phyloP scores from a whole-genome alignment of 2,113 vertebrate genomes.

The Cnemophilus loriae region DNA sequence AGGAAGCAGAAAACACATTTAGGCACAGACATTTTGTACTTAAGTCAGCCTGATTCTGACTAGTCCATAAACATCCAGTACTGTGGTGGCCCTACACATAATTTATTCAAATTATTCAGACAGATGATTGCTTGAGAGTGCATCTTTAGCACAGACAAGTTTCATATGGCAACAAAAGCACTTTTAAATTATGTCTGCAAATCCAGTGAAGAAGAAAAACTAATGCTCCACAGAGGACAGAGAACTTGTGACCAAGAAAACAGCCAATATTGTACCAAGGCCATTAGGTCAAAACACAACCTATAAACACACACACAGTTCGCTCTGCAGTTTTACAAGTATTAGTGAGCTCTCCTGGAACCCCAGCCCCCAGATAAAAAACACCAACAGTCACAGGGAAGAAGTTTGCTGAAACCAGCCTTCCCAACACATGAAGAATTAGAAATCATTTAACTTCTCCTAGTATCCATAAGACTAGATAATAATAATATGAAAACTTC shows the following conservation, averaged over 20 bases:
- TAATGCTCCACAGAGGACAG: background rate
- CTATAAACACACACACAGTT: background rate
- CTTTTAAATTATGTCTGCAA: background rate
- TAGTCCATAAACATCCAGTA: background rate
- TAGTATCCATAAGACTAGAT: background rate
- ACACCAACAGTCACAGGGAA: background rate
- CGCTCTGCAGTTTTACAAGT: background rate
- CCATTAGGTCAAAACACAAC: background rate
- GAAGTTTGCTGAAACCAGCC: background rate
- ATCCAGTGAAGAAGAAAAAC: background rate
- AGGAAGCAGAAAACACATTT: background rate
- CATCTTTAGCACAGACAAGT: background rate
- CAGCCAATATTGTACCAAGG: background rate
- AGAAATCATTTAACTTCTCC: background rate
- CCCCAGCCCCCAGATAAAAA: background rate
- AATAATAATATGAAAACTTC: background rate
- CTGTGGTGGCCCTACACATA: background rate
- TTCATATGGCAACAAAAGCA: background rate
- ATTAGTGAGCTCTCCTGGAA: background rate
- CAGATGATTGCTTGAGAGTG: background rate
- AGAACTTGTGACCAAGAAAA: background rate
- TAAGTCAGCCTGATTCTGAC: background rate
- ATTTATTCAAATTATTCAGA: background rate
- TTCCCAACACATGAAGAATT: background rate
- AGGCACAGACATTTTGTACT: background rate